Base-by-base conservation (phyloP, 2,113 vertebrate species). In the Shinisaurus crocodilurus region DNA sequence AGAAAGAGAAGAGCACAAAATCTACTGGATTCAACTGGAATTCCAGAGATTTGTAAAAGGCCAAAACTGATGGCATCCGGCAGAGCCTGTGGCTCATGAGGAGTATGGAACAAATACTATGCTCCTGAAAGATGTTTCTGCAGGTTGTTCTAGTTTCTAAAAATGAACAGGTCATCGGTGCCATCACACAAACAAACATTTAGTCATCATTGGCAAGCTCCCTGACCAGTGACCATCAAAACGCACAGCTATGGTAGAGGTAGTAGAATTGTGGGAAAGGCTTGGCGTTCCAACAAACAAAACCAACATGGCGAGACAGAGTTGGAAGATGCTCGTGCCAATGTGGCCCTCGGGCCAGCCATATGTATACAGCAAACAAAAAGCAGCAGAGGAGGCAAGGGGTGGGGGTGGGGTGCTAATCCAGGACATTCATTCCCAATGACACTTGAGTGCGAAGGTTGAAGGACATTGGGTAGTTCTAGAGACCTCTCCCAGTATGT, bases 201-300 rank as follows among this genome's bases (percentile, higher is more conserved):
- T 50, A 50, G 67, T 29, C 0, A n/a, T 32, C 0, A 34, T 65
- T 70, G 75, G 86, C 32, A 8, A 86, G 80, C 2, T 0, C 82
- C 81, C 75, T 77, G n/a, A 75, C 89, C 80, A 0, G 89, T 69
- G 81, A 91, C 3, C 1, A 63, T 85, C 69, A 70, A 75, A 89
- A 72, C 1, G 67, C 34, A 89, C 43, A 25, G 0, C 23, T 16
- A n/a, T 0, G 0, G 76, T 37, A 94, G 95, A 97, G 97, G 97
- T 95, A 97, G 96, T 87, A 32, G 34, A 90, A 93, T 92, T 6
- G 10, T 0, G 2, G 91, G 86, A 50, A 87, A 5, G 23, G 81
- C 91, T 90, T 54, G 85, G 74, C n/a, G n/a, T 65, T 88, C 45
- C 75, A 37, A 69, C 27, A 10, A n/a, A 43, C 37, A n/a, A 25